Conservation (phyloP, 2,113 vertebrate genomes). For the Tursiops truncatus region DNA sequence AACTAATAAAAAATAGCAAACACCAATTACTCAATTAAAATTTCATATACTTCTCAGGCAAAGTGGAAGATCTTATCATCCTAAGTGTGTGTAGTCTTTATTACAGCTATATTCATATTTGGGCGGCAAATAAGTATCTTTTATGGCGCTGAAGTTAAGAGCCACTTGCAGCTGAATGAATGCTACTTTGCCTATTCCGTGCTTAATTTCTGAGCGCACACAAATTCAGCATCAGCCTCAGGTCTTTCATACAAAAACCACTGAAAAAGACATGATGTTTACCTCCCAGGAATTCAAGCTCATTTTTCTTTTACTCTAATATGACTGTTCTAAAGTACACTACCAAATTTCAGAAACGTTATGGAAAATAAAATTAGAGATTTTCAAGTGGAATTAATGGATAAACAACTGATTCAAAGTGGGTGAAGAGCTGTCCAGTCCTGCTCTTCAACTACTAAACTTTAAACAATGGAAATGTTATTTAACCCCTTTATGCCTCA, state of each 20-base stretch:
- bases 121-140: slow-evolving; percentile 10
- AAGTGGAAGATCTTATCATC: background rate
- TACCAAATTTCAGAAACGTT: background rate
- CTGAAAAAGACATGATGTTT: background rate
- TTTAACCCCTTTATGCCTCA: background rate
- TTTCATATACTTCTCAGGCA: background rate
- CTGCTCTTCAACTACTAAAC: background rate
- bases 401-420: background rate
- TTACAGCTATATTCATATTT: background rate
- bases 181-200: background rate
- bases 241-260: background rate
- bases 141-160: background rate
- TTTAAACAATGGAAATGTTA: background rate
- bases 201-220: background rate
- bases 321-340: background rate
- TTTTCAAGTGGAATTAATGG: slow-evolving; percentile 5
- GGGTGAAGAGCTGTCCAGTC: background rate
- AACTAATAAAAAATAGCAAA: background rate
- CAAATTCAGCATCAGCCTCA: background rate
- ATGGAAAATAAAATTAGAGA: slow-evolving; percentile 23
- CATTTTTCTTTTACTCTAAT: background rate
- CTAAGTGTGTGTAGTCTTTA: slow-evolving; percentile 2
- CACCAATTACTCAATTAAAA: background rate
- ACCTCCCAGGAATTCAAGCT: background rate
- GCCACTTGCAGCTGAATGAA: background rate